Evolutionary conservation across 2,113 vertebrate genomes (phyloP).

Genomic region (Peromyscus maniculatus): DNA sequence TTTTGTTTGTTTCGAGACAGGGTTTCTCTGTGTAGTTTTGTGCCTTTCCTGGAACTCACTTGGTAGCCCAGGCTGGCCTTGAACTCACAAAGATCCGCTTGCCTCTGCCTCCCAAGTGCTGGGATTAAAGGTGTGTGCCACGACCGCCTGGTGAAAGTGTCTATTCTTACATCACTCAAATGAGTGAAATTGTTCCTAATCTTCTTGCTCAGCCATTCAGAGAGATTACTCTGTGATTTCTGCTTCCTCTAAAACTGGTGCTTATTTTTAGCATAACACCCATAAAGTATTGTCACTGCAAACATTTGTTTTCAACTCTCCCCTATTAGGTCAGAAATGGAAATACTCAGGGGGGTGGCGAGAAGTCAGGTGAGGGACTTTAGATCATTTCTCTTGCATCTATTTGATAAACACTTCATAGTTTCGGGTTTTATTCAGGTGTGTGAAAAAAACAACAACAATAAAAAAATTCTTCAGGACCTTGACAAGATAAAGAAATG

Average conservation of each 20-base stretch:
- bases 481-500: neutral
- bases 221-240: neutral
- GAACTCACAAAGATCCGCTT: no score
- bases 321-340: neutral
- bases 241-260: conserved; percentile 21
- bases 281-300: neutral
- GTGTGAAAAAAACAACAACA: neutral
- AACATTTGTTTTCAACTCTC: neutral
- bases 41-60: no score
- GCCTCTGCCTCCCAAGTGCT: no score
- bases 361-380: neutral
- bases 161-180: neutral
- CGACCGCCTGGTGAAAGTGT: neutral
- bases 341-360: neutral
- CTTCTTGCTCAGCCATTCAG: neutral
- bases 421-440: neutral
- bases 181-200: neutral
- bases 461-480: neutral
- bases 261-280: neutral
- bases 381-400: neutral
- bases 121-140: no score
- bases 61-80: no score
- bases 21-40: no score
- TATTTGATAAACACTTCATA: neutral
- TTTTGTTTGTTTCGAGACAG: no score